Evolutionary conservation across 1,140 invertebrate genomes (phyloP).

Genomic region (Samia ricini): DNA sequence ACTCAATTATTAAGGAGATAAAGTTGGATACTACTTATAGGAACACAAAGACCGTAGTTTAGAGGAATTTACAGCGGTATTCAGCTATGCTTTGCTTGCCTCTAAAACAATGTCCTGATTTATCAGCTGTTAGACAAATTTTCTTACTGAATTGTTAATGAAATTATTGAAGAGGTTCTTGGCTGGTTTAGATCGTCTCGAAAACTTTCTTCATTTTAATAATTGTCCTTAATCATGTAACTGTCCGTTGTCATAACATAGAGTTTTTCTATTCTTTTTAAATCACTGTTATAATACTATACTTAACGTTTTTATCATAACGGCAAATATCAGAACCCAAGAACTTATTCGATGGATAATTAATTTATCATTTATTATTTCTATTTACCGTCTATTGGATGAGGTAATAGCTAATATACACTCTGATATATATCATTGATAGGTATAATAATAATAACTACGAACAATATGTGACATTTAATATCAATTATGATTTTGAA

Average conservation of each 20-base stretch:
- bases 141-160: slow-evolving; percentile 7
- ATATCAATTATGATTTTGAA: too few species aligned
- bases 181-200: neutral
- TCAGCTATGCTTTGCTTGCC: slow-evolving; percentile 8
- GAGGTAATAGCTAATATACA: too few species aligned
- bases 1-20: neutral
- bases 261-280: neutral
- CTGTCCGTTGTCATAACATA: neutral
- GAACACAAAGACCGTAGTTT: neutral
- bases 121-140: slow-evolving; percentile 16
- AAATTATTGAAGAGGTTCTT: neutral
- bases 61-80: neutral
- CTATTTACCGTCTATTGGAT: too few species aligned
- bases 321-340: too few species aligned
- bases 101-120: slow-evolving; percentile 19
- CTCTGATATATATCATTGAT: too few species aligned
- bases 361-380: too few species aligned
- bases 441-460: too few species aligned
- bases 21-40: neutral
- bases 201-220: neutral
- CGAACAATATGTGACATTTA: too few species aligned
- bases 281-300: too few species aligned
- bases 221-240: too few species aligned
- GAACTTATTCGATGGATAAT: too few species aligned
- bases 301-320: too few species aligned